phyloP scores from a whole-genome alignment of 2,797 vertebrate genomes.

The Moxostoma hubbsi region DNA sequence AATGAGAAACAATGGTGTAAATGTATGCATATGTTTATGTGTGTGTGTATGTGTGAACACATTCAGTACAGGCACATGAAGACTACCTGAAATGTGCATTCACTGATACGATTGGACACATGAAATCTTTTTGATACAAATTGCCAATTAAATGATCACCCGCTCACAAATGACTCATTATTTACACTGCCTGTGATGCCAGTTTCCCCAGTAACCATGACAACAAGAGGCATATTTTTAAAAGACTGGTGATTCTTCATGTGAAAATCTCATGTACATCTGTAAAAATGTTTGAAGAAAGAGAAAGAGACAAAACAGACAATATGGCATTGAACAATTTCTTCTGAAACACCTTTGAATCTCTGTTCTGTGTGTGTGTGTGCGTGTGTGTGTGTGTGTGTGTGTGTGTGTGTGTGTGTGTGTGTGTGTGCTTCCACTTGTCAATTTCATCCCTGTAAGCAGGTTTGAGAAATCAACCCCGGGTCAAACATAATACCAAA shows the following conservation, averaged over 20 bases:
- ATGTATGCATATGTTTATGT: no score
- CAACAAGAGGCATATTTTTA: slow-evolving; percentile 17
- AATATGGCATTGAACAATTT: background rate
- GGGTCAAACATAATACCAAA: background rate
- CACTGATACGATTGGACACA: slow-evolving; percentile 23
- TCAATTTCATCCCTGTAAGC: background rate
- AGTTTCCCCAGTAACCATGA: slow-evolving; percentile 31
- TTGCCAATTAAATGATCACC: slow-evolving; percentile 36
- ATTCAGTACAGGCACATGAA: background rate
- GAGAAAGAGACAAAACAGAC: background rate
- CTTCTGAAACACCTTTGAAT: background rate
- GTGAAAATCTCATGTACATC: slow-evolving; percentile 7
- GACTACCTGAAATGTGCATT: background rate
- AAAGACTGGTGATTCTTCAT: slow-evolving; percentile 26
- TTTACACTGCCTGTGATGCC: slow-evolving; percentile 1
- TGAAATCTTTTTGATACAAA: slow-evolving; percentile 25
- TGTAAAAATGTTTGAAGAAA: background rate
- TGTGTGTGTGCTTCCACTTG: no score
- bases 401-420: no score
- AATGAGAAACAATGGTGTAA: no score
- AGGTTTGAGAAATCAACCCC: background rate
- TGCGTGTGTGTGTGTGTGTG: no score
- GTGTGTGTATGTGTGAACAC: no score
- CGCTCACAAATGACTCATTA: slow-evolving; percentile 35
- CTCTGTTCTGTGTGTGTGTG: no score